Evolutionary conservation across 2,113 vertebrate genomes (phyloP).

Genomic region (Bothrops jararaca): DNA sequence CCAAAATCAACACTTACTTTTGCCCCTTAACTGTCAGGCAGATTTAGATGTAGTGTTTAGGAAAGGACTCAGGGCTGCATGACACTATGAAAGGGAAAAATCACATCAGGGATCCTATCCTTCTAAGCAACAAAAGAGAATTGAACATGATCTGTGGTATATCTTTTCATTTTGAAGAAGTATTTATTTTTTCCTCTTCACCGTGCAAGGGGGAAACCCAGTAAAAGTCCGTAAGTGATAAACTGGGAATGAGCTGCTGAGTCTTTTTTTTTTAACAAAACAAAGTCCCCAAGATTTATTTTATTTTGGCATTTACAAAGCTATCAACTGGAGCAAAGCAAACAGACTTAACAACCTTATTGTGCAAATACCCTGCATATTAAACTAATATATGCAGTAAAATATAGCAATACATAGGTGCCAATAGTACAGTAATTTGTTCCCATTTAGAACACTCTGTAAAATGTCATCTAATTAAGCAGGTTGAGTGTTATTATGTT

Average conservation of each 20-base stretch:
- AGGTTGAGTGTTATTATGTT: accelerated
- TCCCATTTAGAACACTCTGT: background rate
- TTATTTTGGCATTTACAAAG: conserved; percentile 45
- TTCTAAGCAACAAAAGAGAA: background rate
- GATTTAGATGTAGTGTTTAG: background rate
- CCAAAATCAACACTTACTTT: conserved; percentile 4
- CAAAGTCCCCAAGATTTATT: conserved; percentile 3
- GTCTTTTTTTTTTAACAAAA: background rate
- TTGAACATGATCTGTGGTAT: conserved; percentile 27
- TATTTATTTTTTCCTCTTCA: conserved; percentile 47
- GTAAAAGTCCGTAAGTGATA: conserved; percentile 34
- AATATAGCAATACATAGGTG: background rate
- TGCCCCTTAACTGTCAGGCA: background rate
- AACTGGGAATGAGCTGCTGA: conserved; percentile 30
- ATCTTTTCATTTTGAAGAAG: conserved; percentile 38
- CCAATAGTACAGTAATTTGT: background rate
- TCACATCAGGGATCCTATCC: conserved; percentile 1
- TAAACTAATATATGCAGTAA: conserved; percentile 2
- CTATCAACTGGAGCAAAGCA: conserved; percentile 30
- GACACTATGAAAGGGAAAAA: background rate
- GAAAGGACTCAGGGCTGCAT: background rate
- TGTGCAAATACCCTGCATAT: conserved; percentile 26
- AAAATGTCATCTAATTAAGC: conserved; percentile 15
- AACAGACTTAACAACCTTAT: conserved; percentile 22
- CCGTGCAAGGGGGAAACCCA: conserved; percentile 14